Evolutionary conservation across 2,113 vertebrate species (phyloP).

Genomic region (Colaptes auratus): DNA sequence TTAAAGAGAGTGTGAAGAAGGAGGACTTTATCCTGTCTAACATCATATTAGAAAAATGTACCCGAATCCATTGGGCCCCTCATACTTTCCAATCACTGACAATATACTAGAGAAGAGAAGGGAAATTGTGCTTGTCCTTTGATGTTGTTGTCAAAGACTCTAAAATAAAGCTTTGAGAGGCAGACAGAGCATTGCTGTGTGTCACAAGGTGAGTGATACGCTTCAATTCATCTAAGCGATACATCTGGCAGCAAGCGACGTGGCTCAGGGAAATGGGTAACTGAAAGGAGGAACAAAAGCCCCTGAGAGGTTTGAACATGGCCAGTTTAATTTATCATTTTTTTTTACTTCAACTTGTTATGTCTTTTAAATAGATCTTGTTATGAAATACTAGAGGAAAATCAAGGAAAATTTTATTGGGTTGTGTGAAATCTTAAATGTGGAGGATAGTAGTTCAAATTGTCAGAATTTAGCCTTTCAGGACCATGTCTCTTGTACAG

Average conservation of each 20-base stretch:
- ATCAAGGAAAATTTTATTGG: not conserved
- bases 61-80: not conserved
- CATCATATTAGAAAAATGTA: slow-evolving; percentile 16
- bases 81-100: not conserved
- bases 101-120: slow-evolving; percentile 12
- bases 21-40: slow-evolving; percentile 16
- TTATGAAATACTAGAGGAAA: not conserved
- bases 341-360: not conserved
- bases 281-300: not conserved
- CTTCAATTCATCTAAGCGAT: not conserved
- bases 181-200: not conserved
- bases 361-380: not conserved
- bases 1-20: not conserved
- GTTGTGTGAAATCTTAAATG: not conserved
- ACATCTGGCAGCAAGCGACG: not conserved
- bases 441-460: not conserved
- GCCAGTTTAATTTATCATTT: not conserved
- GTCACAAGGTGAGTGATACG: not conserved
- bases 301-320: not conserved
- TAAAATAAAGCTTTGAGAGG: slow-evolving; percentile 19
- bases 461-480: not conserved
- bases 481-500: not conserved
- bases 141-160: slow-evolving; percentile 36
- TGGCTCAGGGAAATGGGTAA: not conserved
- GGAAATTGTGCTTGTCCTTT: slow-evolving; percentile 50